These are phyloP conservation scores for Eurytemora carolleeae DNA, from an alignment of 1,140 invertebrate species.

Conservation along the genomic window DNA sequence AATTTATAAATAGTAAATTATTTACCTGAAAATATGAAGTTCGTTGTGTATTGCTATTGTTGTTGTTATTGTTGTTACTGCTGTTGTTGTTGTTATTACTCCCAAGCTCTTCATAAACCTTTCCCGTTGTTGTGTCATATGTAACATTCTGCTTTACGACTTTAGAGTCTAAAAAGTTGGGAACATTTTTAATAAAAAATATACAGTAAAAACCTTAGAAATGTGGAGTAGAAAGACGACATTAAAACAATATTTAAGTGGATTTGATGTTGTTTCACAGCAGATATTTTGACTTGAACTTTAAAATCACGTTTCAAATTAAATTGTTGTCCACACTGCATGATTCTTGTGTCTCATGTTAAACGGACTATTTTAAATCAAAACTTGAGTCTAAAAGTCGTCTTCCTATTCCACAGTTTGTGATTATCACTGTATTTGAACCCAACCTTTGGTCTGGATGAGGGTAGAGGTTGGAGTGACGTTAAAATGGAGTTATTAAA, in stretches of 20 bases:
- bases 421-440: too few relatives aligned
- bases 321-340: not conserved
- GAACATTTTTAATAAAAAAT: not conserved
- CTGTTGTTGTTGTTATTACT: not conserved
- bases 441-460: too few relatives aligned
- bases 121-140: constrained; percentile 13
- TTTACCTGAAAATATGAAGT: not conserved
- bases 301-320: not conserved
- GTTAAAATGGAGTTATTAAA: too few relatives aligned
- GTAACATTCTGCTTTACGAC: constrained; percentile 7
- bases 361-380: too few relatives aligned
- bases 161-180: too few relatives aligned
- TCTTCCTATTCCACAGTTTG: too few relatives aligned
- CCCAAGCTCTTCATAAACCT: constrained; percentile 15
- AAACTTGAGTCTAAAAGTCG: too few relatives aligned
- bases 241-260: too few relatives aligned
- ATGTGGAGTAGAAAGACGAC: not conserved
- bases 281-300: not conserved
- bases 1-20: not conserved
- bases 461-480: too few relatives aligned
- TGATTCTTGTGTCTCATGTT: too few relatives aligned
- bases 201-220: not conserved
- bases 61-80: not conserved
- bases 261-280: too few relatives aligned
- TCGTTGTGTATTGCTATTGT: not conserved